Conservation (phyloP, 2,888 invertebrate genomes). For the Melolontha melolontha region DNA sequence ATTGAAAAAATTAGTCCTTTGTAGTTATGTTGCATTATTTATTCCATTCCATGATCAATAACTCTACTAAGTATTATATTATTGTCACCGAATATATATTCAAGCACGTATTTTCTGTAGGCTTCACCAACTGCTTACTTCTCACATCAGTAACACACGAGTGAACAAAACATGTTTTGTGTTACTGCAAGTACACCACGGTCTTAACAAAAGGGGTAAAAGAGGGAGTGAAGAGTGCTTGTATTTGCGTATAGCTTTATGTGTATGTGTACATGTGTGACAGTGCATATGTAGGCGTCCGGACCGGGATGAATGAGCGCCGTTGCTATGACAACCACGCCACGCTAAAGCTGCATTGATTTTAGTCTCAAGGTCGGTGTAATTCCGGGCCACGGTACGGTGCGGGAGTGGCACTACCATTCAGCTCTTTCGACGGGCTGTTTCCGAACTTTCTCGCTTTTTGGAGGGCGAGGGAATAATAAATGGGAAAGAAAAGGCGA, state of each 20-base stretch:
- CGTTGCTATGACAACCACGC: constrained; percentile 67
- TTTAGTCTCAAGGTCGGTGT: constrained; percentile 61
- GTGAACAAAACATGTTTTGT: neutral
- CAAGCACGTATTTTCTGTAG: neutral
- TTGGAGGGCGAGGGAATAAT: constrained; percentile 4
- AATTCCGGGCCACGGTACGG: constrained; percentile 48
- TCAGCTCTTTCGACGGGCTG: constrained; percentile 33
- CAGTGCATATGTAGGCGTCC: constrained; percentile 61
- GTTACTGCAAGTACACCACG: neutral
- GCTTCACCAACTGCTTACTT: constrained; percentile 4
- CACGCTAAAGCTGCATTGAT: constrained; percentile 64
- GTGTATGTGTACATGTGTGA: constrained; percentile 2
- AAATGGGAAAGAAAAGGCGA: neutral
- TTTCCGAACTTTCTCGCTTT: constrained; percentile 29
- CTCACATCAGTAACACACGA: neutral
- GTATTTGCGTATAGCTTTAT: constrained; percentile 19
- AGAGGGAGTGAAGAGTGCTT: constrained; percentile 10
- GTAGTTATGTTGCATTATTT: no score
- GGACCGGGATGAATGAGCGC: constrained; percentile 70
- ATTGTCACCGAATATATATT: no score
- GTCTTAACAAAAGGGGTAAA: neutral
- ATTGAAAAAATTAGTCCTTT: no score
- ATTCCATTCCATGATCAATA: neutral
- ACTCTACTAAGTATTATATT: neutral
- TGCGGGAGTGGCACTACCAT: constrained; percentile 45